Evolutionary conservation across 1,140 invertebrate species (phyloP).

Genomic region (Scaptodrosophila lebanonensis): DNA sequence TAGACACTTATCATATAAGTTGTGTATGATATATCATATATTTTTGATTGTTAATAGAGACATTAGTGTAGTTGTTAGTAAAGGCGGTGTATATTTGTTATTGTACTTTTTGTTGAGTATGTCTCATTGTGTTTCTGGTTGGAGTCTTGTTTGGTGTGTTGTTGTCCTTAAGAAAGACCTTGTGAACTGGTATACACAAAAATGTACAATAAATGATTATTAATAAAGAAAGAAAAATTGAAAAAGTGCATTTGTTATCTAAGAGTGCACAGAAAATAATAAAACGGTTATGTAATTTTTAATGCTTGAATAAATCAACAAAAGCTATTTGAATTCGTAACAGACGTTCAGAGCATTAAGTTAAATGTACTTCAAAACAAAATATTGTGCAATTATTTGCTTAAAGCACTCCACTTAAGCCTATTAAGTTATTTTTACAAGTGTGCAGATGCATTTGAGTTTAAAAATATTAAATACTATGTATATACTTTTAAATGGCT

Average conservation of each 20-base stretch:
- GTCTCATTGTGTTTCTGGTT: background rate
- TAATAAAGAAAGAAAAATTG: too few relatives aligned
- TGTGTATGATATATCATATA: conserved; percentile 64
- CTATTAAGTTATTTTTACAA: background rate
- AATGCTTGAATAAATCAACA: background rate
- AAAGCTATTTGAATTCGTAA: conserved; percentile 5
- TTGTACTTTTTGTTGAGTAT: conserved; percentile 1
- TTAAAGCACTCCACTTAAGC: too few relatives aligned
- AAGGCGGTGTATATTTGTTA: conserved; percentile 25
- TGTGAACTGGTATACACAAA: too few relatives aligned
- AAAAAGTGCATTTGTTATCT: too few relatives aligned
- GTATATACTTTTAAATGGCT: too few relatives aligned
- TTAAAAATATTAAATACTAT: too few relatives aligned
- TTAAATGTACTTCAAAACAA: conserved; percentile 6
- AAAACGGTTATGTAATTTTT: too few relatives aligned
- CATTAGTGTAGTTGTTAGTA: conserved; percentile 45
- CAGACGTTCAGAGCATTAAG: conserved; percentile 10
- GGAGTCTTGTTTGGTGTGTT: too few relatives aligned
- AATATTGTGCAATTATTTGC: background rate
- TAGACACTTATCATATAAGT: conserved; percentile 76
- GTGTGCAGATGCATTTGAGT: too few relatives aligned
- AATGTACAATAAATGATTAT: too few relatives aligned
- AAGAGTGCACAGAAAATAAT: background rate
- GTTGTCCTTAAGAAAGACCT: too few relatives aligned
- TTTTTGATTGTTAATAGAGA: conserved; percentile 51